Evolutionary conservation across 2,113 vertebrate genomes (phyloP).

Genomic region (Hystrix brachyura): DNA sequence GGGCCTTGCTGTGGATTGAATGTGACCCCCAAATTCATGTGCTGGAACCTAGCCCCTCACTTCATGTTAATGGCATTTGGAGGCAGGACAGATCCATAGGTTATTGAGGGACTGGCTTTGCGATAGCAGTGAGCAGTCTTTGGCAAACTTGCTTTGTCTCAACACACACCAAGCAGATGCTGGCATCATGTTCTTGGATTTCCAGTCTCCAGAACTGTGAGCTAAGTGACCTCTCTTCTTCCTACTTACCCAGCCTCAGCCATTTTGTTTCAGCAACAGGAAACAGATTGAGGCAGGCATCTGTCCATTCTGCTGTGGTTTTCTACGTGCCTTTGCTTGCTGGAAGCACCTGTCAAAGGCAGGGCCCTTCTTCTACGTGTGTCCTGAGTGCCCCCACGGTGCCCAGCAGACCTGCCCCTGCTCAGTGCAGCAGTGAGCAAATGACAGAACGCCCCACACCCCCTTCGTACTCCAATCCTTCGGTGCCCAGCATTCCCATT

Average conservation of each 20-base stretch:
- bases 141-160: not conserved
- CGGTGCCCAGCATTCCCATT: not conserved
- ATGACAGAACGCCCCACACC: too few relatives aligned
- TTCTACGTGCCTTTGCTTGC: not conserved
- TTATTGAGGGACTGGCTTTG: not conserved
- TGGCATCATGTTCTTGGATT: not conserved
- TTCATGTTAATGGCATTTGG: not conserved
- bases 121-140: not conserved
- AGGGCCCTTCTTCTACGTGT: not conserved
- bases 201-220: not conserved
- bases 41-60: not conserved
- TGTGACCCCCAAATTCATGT: too few relatives aligned
- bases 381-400: accelerated
- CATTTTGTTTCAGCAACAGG: not conserved
- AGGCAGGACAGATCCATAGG: not conserved
- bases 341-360: not conserved
- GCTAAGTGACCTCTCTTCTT: not conserved
- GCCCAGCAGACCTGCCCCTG: not conserved
- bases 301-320: not conserved
- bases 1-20: not conserved
- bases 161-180: not conserved
- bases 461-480: not conserved
- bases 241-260: not conserved
- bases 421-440: accelerated
- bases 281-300: not conserved